Evolutionary conservation across 2,888 invertebrate species (phyloP).

Genomic region (Agrochola macilenta): DNA sequence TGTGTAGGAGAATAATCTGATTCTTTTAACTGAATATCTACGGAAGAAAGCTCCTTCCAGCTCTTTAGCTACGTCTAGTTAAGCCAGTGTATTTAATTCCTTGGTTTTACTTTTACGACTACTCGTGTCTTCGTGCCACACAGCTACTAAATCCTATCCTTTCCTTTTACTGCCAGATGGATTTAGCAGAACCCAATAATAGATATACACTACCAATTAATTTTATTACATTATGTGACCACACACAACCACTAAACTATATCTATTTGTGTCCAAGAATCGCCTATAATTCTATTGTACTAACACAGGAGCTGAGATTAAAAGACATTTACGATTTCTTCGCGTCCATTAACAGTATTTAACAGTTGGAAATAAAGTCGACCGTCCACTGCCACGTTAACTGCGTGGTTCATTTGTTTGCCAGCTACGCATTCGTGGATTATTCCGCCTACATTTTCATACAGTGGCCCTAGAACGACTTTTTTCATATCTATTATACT

Average conservation of each 20-base stretch:
- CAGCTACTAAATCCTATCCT: not conserved
- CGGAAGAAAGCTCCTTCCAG: not conserved
- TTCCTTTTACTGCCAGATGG: conserved; percentile 11
- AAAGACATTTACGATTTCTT: conserved; percentile 62
- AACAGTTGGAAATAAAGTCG: conserved; percentile 21
- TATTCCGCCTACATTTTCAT: not conserved
- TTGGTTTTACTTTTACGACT: conserved; percentile 21
- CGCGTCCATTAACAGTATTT: conserved; percentile 47
- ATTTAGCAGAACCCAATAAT: conserved; percentile 6
- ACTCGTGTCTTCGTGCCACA: not conserved
- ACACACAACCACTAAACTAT: conserved; percentile 29
- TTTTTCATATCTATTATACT: too few species aligned
- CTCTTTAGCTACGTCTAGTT: not conserved
- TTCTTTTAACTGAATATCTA: not conserved
- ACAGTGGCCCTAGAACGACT: not conserved
- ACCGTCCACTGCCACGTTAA: not conserved
- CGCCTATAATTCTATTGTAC: conserved; percentile 28
- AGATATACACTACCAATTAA: conserved; percentile 31
- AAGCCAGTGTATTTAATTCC: not conserved
- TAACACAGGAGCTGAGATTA: conserved; percentile 48
- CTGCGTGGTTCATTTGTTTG: not conserved
- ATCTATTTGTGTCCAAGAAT: conserved; percentile 31
- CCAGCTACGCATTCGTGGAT: too few species aligned
- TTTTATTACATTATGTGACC: conserved; percentile 33
- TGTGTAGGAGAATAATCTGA: not conserved